A percentile compares a stretch with the other conserved stretches of the same genome.
Conservation (phyloP, 2,797 vertebrate species). For the Alca torda region DNA sequence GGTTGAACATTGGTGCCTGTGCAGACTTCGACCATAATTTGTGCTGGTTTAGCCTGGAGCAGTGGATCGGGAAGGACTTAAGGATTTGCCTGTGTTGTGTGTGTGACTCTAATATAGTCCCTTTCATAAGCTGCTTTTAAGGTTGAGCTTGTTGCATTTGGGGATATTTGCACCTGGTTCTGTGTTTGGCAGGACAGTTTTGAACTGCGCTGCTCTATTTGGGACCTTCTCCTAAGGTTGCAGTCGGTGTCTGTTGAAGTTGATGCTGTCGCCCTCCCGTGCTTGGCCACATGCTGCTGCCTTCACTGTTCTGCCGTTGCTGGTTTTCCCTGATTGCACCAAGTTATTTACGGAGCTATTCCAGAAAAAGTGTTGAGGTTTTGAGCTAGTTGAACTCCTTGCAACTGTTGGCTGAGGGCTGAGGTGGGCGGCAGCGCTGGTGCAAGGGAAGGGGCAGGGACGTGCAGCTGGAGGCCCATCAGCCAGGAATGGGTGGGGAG, state of each 20-base stretch:
- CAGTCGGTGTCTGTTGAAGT: rapidly evolving
- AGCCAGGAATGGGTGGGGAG: neutral
- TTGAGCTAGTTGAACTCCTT: neutral
- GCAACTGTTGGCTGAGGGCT: neutral
- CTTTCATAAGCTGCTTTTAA: neutral
- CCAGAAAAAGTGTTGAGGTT: rapidly evolving
- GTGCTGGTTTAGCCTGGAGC: neutral
- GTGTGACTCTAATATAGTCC: rapidly evolving
- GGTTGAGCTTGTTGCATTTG: rapidly evolving
- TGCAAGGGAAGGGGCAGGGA: neutral
- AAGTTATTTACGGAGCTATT: rapidly evolving
- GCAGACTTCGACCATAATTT: rapidly evolving
- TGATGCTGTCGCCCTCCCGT: rapidly evolving
- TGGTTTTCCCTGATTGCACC: rapidly evolving
- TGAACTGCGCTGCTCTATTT: rapidly evolving
- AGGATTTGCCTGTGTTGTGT: neutral
- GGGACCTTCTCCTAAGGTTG: neutral
- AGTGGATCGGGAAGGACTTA: rapidly evolving
- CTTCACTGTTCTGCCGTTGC: neutral
- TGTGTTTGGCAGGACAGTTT: neutral
- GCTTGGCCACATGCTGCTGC: neutral
- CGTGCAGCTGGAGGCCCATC: neutral
- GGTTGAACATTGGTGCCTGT: neutral
- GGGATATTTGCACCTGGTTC: neutral
- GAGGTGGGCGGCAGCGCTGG: neutral